Conservation (phyloP, 1,140 invertebrate genomes). For the Euwallacea similis region DNA sequence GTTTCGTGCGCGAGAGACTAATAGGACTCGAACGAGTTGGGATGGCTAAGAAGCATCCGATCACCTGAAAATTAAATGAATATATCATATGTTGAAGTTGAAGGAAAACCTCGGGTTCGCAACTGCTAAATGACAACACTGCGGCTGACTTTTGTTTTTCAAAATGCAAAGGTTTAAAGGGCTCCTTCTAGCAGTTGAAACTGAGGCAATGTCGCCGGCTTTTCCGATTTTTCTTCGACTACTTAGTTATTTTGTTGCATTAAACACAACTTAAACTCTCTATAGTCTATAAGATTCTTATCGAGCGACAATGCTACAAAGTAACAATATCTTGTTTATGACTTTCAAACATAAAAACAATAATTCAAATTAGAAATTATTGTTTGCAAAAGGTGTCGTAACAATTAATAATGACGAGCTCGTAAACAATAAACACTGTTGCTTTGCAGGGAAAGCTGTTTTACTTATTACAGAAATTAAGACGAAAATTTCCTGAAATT, state of each 20-base stretch:
- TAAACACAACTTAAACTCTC: no score
- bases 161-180: not conserved
- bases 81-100: not conserved
- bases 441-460: no score
- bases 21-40: conserved; percentile 54
- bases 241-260: not conserved
- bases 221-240: not conserved
- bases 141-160: not conserved
- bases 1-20: conserved; percentile 52
- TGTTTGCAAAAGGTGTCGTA: no score
- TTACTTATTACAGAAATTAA: no score
- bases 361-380: no score
- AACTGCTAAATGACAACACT: not conserved
- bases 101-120: not conserved
- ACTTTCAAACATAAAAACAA: no score
- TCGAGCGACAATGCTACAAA: no score
- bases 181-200: not conserved
- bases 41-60: conserved; percentile 53
- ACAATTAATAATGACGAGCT: no score
- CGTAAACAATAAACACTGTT: no score
- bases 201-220: not conserved
- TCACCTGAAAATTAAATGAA: conserved; percentile 51
- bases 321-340: no score
- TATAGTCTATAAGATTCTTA: no score
- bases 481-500: no score